Percentiles rank a stretch among this genome's conserved stretches.
phyloP scores from a whole-genome alignment of 2,888 invertebrate genomes.

The Apantesis nais region DNA sequence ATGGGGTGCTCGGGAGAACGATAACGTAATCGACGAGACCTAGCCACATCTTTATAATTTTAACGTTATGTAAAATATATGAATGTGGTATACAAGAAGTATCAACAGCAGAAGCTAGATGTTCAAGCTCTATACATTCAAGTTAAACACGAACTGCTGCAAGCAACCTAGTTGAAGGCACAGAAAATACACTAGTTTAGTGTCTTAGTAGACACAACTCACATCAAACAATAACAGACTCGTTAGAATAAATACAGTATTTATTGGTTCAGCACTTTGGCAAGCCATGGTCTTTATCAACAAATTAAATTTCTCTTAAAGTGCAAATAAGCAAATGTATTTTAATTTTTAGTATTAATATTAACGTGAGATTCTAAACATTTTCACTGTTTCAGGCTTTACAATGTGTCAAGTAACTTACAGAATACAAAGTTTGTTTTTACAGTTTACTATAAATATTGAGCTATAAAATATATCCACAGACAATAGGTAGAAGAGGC shows the following conservation, averaged over 20 bases:
- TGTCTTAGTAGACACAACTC: conserved; percentile 64
- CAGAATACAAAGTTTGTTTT: conserved; percentile 30
- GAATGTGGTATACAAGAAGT: conserved; percentile 41
- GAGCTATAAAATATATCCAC: conserved; percentile 52
- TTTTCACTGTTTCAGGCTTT: conserved; percentile 30
- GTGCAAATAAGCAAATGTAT: conserved; percentile 35
- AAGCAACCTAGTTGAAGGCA: conserved; percentile 77
- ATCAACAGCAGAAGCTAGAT: conserved; percentile 58
- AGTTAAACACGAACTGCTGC: conserved; percentile 62
- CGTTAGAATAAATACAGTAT: conserved; percentile 38
- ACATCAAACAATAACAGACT: conserved; percentile 53
- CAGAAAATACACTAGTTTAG: conserved; percentile 71
- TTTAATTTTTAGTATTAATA: conserved; percentile 30
- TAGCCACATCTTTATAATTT: conserved; percentile 45
- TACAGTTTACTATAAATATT: conserved; percentile 51
- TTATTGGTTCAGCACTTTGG: conserved; percentile 50
- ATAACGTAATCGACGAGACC: conserved; percentile 40
- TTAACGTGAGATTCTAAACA: conserved; percentile 55
- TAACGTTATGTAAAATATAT: conserved; percentile 45
- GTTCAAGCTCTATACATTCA: conserved; percentile 52
- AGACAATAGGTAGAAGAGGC: conserved; percentile 45
- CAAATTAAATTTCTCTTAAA: conserved; percentile 25
- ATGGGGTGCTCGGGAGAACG: conserved; percentile 42
- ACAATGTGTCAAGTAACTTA: conserved; percentile 36
- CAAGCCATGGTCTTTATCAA: conserved; percentile 31